phyloP scores from a whole-genome alignment of 2,113 vertebrate species.

The Chaetodon trifascialis region DNA sequence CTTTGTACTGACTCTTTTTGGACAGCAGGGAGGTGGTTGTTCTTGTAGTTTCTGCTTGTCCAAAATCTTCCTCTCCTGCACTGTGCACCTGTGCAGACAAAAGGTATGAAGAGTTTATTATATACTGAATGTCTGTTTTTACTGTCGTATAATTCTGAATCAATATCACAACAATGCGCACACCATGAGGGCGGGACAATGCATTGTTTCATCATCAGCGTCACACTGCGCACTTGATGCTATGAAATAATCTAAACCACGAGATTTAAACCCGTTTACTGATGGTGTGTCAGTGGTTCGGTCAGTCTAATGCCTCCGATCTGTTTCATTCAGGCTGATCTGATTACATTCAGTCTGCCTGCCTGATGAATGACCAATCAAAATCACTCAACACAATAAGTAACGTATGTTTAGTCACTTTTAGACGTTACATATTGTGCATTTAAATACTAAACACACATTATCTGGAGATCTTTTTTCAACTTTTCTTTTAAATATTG shows the following conservation, averaged over 20 bases:
- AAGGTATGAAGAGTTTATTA: neutral
- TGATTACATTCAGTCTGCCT: neutral
- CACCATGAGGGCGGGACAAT: neutral
- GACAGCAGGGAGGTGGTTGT: slow-evolving; percentile 33
- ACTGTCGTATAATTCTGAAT: neutral
- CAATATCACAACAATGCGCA: neutral
- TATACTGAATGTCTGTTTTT: neutral
- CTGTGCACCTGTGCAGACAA: slow-evolving; percentile 76
- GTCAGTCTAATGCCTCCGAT: neutral
- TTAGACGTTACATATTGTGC: too few relatives aligned
- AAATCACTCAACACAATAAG: neutral
- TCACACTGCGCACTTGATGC: neutral
- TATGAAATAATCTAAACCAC: neutral
- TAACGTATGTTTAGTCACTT: too few relatives aligned
- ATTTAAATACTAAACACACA: neutral
- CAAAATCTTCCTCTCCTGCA: slow-evolving; percentile 80
- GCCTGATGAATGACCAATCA: neutral
- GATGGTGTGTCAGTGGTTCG: neutral
- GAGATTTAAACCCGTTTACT: neutral
- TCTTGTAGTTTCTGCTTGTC: slow-evolving; percentile 52
- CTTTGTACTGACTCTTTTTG: slow-evolving; percentile 58
- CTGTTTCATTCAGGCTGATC: neutral
- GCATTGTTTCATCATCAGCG: neutral
- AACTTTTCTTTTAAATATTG: neutral
- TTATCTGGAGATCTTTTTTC: neutral